These are phyloP conservation scores for Albula goreensis DNA, from an alignment of 2,113 vertebrate genomes.

Conservation along the genomic window DNA sequence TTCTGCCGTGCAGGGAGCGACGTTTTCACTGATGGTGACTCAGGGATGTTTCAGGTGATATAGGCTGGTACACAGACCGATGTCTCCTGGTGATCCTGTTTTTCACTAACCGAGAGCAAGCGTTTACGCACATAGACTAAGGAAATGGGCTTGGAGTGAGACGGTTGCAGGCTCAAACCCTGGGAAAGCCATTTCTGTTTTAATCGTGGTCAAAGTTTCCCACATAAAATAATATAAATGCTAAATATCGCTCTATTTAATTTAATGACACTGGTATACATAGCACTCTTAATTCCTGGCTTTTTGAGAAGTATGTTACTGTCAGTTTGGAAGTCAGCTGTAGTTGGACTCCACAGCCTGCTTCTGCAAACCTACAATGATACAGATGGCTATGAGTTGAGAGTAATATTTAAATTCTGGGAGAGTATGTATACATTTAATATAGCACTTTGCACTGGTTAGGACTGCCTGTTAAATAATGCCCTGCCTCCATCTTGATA, in stretches of 20 bases:
- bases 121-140: not conserved
- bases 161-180: not conserved
- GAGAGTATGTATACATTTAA: not conserved
- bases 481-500: too few relatives aligned
- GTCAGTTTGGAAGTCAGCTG: not conserved
- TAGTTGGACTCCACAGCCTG: not conserved
- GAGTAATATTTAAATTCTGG: not conserved
- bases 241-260: not conserved
- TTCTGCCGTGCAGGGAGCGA: not conserved
- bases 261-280: too few relatives aligned
- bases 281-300: not conserved
- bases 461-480: not conserved
- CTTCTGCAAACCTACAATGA: not conserved
- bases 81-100: not conserved
- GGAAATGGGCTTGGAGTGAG: not conserved
- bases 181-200: not conserved
- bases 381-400: not conserved
- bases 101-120: not conserved
- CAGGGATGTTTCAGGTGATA: not conserved
- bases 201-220: too few relatives aligned
- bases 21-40: not conserved
- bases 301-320: not conserved
- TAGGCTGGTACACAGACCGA: not conserved
- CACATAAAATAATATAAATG: too few relatives aligned
- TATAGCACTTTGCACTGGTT: not conserved